These are phyloP conservation scores for Microdon myrmicae DNA, from an alignment of 2,888 invertebrate genomes.

Conservation along the genomic window DNA sequence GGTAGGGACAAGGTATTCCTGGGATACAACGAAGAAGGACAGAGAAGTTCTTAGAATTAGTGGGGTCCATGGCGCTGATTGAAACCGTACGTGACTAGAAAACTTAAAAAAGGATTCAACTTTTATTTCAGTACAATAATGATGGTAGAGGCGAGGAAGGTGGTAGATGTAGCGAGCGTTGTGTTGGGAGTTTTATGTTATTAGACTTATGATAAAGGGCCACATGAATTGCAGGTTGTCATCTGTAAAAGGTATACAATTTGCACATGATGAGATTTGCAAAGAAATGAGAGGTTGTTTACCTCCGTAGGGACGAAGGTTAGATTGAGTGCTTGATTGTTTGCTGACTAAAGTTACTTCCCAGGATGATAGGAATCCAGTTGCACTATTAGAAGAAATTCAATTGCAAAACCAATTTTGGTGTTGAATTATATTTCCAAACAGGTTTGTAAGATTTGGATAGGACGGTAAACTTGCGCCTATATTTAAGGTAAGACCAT, in stretches of 20 bases:
- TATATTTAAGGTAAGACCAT: no score
- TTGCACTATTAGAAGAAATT: no score
- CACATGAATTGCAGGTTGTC: no score
- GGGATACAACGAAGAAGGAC: conserved; percentile 58
- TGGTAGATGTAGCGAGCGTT: conserved; percentile 7
- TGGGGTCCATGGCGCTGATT: conserved; percentile 56
- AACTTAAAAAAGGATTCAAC: conserved; percentile 54
- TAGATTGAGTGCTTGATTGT: no score
- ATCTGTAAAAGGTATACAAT: conserved; percentile 28
- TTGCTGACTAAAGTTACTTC: no score
- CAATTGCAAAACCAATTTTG: no score
- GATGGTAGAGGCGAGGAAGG: conserved; percentile 5
- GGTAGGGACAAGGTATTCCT: conserved; percentile 6
- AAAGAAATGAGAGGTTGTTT: no score
- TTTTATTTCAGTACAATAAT: conserved; percentile 20
- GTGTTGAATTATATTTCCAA: no score
- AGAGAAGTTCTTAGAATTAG: conserved; percentile 60
- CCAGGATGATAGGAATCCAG: no score
- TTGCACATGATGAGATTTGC: conserved; percentile 38
- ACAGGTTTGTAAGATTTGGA: no score
- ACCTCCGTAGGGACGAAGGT: no score
- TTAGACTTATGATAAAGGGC: conserved; percentile 12
- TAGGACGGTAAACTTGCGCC: no score
- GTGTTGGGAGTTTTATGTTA: conserved; percentile 15
- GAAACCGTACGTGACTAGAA: conserved; percentile 66